A percentile compares a stretch with the other conserved stretches of the same genome.
These are phyloP conservation scores for Amphipoea oculea DNA, from an alignment of 2,888 invertebrate genomes.

Conservation along the genomic window DNA sequence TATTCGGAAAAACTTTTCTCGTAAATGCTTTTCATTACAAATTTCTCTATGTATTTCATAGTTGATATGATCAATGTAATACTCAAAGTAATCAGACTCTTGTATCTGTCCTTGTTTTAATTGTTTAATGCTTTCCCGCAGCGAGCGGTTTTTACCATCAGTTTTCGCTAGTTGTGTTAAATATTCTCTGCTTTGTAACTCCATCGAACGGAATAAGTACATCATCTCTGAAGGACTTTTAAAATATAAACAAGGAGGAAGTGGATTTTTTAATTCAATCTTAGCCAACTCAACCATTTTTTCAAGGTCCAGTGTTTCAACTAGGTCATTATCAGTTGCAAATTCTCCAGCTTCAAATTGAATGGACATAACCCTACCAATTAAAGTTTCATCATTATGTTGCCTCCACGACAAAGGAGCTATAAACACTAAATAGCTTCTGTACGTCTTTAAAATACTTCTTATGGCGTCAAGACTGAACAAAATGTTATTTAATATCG, in stretches of 20 bases:
- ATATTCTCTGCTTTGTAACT: slow-evolving; percentile 88
- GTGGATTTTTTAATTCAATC: slow-evolving; percentile 80
- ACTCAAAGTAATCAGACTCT: slow-evolving; percentile 86
- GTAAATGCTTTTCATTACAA: slow-evolving; percentile 82
- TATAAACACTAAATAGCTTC: slow-evolving; percentile 84
- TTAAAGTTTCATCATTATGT: slow-evolving; percentile 81
- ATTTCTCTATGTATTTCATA: slow-evolving; percentile 81
- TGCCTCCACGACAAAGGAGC: slow-evolving; percentile 87
- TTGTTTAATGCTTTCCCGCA: slow-evolving; percentile 81
- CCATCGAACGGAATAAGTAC: slow-evolving; percentile 85
- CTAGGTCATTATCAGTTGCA: slow-evolving; percentile 84
- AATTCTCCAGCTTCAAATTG: slow-evolving; percentile 84
- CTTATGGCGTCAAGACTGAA: slow-evolving; percentile 87
- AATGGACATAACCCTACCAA: slow-evolving; percentile 79
- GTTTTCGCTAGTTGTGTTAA: slow-evolving; percentile 84
- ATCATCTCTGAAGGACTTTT: slow-evolving; percentile 82
- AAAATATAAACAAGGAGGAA: slow-evolving; percentile 79
- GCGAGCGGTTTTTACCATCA: slow-evolving; percentile 77
- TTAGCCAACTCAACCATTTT: slow-evolving; percentile 83
- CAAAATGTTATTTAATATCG: slow-evolving; percentile 83
- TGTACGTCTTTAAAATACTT: slow-evolving; percentile 82
- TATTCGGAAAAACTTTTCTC: slow-evolving; percentile 86
- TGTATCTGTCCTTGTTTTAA: slow-evolving; percentile 80
- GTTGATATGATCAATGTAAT: slow-evolving; percentile 83
- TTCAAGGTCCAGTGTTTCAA: slow-evolving; percentile 84